Percentiles rank a stretch among this genome's conserved stretches.
These are phyloP conservation scores for Phoeniculus purpureus DNA, from an alignment of 2,797 vertebrate genomes.

Conservation along the genomic window DNA sequence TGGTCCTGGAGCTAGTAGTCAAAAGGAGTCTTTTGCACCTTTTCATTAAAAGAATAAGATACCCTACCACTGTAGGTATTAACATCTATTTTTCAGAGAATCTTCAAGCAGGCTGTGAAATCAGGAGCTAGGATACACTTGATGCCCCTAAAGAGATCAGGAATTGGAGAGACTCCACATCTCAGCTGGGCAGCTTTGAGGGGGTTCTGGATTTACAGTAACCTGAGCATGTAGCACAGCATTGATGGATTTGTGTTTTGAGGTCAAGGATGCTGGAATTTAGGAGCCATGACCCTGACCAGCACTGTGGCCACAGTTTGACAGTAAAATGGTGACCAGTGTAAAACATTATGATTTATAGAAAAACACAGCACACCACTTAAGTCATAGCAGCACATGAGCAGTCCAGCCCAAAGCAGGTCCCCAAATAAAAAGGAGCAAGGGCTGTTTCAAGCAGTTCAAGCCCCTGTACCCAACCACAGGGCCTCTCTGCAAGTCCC, in stretches of 20 bases:
- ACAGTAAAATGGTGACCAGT: background rate
- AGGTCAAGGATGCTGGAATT: background rate
- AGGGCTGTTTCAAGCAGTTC: background rate
- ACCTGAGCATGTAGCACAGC: background rate
- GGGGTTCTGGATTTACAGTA: background rate
- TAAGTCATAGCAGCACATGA: background rate
- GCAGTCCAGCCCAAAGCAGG: background rate
- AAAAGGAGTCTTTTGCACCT: background rate
- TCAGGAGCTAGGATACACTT: background rate
- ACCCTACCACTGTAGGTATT: background rate
- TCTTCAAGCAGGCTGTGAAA: background rate
- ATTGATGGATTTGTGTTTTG: background rate
- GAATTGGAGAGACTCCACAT: background rate
- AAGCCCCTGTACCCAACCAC: background rate
- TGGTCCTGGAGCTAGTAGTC: background rate
- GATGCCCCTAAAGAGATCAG: background rate
- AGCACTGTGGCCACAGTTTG: background rate
- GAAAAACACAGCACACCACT: background rate
- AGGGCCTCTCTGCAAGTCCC: background rate
- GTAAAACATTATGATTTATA: background rate
- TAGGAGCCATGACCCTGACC: fast-evolving
- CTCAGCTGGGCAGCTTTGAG: background rate
- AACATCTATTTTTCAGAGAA: background rate
- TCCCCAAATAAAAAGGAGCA: background rate
- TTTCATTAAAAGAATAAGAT: background rate